Evolutionary conservation across 2,888 invertebrate species (phyloP).

Genomic region (Thalpophila matura): DNA sequence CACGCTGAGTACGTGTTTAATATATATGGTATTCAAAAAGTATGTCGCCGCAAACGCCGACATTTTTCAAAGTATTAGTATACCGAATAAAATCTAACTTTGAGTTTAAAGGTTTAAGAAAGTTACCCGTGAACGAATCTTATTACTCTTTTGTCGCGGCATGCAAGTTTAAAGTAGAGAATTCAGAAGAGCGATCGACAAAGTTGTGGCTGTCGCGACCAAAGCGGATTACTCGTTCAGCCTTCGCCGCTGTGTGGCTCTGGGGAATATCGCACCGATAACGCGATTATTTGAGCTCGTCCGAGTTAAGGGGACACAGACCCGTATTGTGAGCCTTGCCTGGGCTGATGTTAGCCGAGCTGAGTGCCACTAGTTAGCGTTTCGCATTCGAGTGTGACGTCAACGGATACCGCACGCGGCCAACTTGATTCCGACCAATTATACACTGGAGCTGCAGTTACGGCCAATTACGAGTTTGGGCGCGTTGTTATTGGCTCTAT

Average conservation of each 20-base stretch:
- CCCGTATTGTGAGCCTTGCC: conserved; percentile 53
- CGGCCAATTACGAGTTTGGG: conserved; percentile 52
- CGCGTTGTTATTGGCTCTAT: conserved; percentile 38
- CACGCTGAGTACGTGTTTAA: conserved; percentile 39
- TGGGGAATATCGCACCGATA: conserved; percentile 74
- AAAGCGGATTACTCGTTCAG: conserved; percentile 79
- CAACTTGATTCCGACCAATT: conserved; percentile 60
- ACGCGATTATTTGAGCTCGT: conserved; percentile 76
- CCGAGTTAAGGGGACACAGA: conserved; percentile 61
- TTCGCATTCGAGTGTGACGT: conserved; percentile 57
- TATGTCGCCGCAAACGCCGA: conserved; percentile 35
- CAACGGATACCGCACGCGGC: conserved; percentile 46
- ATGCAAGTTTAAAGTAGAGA: conserved; percentile 80
- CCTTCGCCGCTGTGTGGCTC: conserved; percentile 67
- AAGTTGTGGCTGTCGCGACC: conserved; percentile 78
- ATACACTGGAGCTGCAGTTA: conserved; percentile 56
- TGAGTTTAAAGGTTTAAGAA: conserved; percentile 68
- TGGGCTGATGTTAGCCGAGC: conserved; percentile 44
- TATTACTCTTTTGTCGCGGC: conserved; percentile 80
- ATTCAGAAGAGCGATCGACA: conserved; percentile 79
- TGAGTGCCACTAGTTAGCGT: conserved; percentile 55
- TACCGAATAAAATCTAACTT: conserved; percentile 63
- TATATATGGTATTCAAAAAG: conserved; percentile 46
- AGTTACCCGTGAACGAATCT: conserved; percentile 75
- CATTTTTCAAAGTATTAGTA: conserved; percentile 56